Conservation (phyloP, 1,140 invertebrate genomes). For the Caenorhabditis briggsae region DNA sequence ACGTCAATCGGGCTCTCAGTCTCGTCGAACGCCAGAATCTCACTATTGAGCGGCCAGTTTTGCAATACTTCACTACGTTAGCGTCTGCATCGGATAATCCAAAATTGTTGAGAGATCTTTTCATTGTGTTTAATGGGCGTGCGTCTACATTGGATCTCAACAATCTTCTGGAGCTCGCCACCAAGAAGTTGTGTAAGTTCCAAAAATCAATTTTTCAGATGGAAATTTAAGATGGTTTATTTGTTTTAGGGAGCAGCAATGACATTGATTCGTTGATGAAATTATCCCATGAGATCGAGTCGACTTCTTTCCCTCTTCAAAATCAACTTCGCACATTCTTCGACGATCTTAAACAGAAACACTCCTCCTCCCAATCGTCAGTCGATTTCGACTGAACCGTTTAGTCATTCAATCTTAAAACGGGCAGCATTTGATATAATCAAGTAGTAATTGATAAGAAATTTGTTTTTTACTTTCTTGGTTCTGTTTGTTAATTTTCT, state of each 20-base stretch:
- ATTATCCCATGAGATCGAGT: slow-evolving; percentile 12
- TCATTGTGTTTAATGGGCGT: slow-evolving; percentile 42
- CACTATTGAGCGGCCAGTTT: not conserved
- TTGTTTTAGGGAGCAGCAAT: slow-evolving; percentile 34
- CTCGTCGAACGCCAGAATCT: slow-evolving; percentile 27
- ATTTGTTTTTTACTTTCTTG: not conserved
- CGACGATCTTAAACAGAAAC: slow-evolving; percentile 25
- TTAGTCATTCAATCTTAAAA: not conserved
- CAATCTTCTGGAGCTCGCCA: not conserved
- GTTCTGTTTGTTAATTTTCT: not conserved
- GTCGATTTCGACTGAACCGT: slow-evolving; percentile 21
- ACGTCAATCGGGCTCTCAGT: not conserved
- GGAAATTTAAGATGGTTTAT: not conserved
- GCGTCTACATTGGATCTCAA: slow-evolving; percentile 18
- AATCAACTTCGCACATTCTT: slow-evolving; percentile 46
- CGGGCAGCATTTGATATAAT: slow-evolving; percentile 24
- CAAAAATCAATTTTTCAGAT: not conserved
- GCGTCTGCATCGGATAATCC: slow-evolving; percentile 27
- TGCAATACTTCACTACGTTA: slow-evolving; percentile 41
- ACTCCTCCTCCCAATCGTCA: not conserved
- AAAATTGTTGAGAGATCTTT: slow-evolving; percentile 5
- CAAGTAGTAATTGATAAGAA: not conserved
- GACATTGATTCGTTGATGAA: slow-evolving; percentile 3
- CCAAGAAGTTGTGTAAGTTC: slow-evolving; percentile 41
- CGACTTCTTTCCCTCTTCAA: slow-evolving; percentile 36